Conservation (phyloP, 2,888 invertebrate species). For the Synergus laeviventris region DNA sequence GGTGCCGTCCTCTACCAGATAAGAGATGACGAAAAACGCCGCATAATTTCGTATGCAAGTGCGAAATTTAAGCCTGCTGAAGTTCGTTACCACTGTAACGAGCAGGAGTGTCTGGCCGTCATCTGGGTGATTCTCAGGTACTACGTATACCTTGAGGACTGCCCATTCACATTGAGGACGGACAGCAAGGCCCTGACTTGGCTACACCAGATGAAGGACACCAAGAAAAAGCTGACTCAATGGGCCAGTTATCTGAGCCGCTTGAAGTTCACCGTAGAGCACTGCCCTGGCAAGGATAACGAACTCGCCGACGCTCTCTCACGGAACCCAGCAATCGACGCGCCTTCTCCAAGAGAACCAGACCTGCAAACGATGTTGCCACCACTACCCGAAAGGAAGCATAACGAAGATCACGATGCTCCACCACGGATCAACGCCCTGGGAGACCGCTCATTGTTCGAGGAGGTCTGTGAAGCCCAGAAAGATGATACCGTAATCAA, state of each 20-base stretch:
- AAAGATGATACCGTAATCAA: neutral
- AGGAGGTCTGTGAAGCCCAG: neutral
- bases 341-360: neutral
- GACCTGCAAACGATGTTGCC: neutral
- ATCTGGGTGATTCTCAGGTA: constrained; percentile 20
- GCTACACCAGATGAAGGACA: constrained; percentile 13
- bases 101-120: too few species aligned
- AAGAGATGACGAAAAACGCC: too few species aligned
- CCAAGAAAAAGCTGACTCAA: constrained; percentile 20
- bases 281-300: neutral
- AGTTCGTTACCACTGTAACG: too few species aligned
- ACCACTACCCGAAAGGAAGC: neutral
- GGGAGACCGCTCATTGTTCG: neutral
- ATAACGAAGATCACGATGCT: neutral
- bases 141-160: constrained; percentile 44
- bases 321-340: neutral
- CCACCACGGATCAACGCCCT: neutral
- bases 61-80: too few species aligned
- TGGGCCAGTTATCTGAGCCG: constrained; percentile 33
- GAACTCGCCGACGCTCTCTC: constrained; percentile 39
- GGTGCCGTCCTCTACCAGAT: constrained; percentile 42
- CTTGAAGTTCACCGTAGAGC: constrained; percentile 5
- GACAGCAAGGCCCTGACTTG: constrained; percentile 32
- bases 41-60: too few species aligned
- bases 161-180: constrained; percentile 19